Evolutionary conservation across 1,140 invertebrate species (phyloP).

Genomic region (Pseudomyrmex sp.): DNA sequence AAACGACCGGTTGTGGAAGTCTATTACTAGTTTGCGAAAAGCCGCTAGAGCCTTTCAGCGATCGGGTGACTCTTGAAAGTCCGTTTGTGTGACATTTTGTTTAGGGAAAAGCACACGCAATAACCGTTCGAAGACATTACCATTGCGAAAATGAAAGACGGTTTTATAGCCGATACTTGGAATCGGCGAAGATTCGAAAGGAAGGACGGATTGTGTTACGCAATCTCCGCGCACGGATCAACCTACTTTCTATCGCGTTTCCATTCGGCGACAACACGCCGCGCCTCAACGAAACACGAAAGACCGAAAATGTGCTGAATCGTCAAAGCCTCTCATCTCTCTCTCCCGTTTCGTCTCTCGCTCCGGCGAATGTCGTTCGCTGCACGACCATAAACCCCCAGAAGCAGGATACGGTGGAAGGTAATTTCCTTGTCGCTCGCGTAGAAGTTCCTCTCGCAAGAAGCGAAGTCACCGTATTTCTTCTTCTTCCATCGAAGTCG

Average conservation of each 20-base stretch:
- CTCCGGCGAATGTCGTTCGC: constrained; percentile 30
- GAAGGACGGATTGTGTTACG: constrained; percentile 10
- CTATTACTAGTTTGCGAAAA: background rate
- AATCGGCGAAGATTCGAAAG: background rate
- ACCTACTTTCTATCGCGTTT: constrained; percentile 1
- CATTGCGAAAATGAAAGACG: no score
- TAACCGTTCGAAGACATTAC: background rate
- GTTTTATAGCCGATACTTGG: no score
- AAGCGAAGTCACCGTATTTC: constrained; percentile 47
- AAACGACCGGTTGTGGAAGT: background rate
- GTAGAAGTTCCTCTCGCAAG: constrained; percentile 50
- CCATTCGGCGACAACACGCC: constrained; percentile 30
- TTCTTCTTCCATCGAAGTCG: constrained; percentile 43
- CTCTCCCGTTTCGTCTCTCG: constrained; percentile 11
- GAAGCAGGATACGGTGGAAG: constrained; percentile 39
- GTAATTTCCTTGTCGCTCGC: constrained; percentile 62
- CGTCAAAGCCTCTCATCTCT: constrained; percentile 1
- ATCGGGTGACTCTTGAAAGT: no score
- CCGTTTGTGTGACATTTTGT: background rate
- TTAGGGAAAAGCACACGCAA: background rate
- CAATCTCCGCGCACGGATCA: constrained; percentile 25
- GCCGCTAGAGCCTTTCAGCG: no score
- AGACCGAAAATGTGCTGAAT: constrained; percentile 60
- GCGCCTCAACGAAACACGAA: constrained; percentile 45
- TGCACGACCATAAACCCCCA: constrained; percentile 38